Evolutionary conservation across 2,888 invertebrate genomes (phyloP).

Genomic region (Cynaeus angustus): DNA sequence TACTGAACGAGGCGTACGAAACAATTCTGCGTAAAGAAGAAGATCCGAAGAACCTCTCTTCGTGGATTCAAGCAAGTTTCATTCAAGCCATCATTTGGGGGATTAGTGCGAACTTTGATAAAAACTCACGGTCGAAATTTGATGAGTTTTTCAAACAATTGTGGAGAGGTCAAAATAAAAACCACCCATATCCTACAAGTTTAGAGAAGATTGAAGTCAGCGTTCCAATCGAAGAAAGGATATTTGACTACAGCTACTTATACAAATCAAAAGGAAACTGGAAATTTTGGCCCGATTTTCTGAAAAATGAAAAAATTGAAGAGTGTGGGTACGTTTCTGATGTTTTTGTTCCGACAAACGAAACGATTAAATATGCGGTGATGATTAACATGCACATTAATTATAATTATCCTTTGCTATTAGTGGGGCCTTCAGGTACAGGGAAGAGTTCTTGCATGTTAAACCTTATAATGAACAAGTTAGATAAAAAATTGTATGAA

Average conservation of each 20-base stretch:
- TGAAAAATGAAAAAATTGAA: conserved; percentile 71
- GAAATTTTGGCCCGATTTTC: conserved; percentile 75
- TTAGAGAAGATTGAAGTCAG: conserved; percentile 75
- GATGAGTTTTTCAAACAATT: conserved; percentile 68
- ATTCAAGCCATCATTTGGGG: conserved; percentile 83
- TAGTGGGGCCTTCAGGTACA: conserved; percentile 77
- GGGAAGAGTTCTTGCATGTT: conserved; percentile 78
- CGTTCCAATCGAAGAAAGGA: conserved; percentile 74
- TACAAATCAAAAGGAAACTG: conserved; percentile 76
- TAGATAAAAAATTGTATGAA: conserved; percentile 72
- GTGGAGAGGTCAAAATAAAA: conserved; percentile 68
- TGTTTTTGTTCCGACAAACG: conserved; percentile 75
- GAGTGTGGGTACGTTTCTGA: conserved; percentile 70
- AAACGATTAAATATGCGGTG: conserved; percentile 74
- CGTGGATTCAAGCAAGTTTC: conserved; percentile 74
- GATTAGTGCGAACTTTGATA: conserved; percentile 78
- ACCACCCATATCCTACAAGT: conserved; percentile 71
- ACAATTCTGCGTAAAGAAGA: conserved; percentile 62
- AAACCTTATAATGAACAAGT: conserved; percentile 70
- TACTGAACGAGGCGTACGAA: conserved; percentile 64
- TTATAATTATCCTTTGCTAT: conserved; percentile 78
- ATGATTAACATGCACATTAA: conserved; percentile 74
- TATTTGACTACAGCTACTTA: conserved; percentile 76
- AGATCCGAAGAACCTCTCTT: conserved; percentile 70
- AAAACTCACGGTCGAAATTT: conserved; percentile 68